Base-by-base conservation (phyloP, 1,140 invertebrate species). In the Lysiphlebus fabarum region DNA sequence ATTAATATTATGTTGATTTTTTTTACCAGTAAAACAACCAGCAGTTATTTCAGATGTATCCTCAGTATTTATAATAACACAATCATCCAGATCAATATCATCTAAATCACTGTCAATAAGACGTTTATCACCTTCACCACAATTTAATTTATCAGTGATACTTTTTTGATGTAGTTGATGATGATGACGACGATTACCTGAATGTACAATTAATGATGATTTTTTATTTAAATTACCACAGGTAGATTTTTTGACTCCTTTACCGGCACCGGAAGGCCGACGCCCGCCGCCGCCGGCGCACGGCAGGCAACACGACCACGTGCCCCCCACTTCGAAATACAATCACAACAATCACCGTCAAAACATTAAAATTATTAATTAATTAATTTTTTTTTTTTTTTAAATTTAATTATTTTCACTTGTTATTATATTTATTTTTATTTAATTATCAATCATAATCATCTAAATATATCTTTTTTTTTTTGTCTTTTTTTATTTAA, bases 291-390 rank as follows among this genome's bases (percentile, higher is more conserved):
- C 74, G 77, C 74, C 76, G 78, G 78, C 77, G 77, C 77, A 79
- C 77, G 78, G 78, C 75, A 80, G 77, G 76, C 78, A 80, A 70
- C 76, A 77, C 76, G 78, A 80, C 75, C 76, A 79, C 72, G 75
- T 74, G 73, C 76, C 75, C 78, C 78, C 77, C 78, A 79, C 77
- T 71, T 77, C 78, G 78, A 63, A 71, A 70, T 74, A 75, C 74
- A 78, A 67, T 65, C 71, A 66, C 68, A 70, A 71, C 74, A 26
- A 26, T 70, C 67, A 72, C 61, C 71, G 70, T 77, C 74, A 62
- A 77, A 77, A 77, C 73, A 75, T 73, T 60, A 4, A 49, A 12
- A 33, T 17, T 6, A 48, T 48, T 48, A 33, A 34, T 48, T 26
- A 34, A 7, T 34, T n/a, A n/a, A n/a, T n/a, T n/a, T n/a, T n/a